Evolutionary conservation across 2,888 invertebrate genomes (phyloP), one percentile per base, ranked within the genome.

Genomic region (Ophion ellenae): DNA sequence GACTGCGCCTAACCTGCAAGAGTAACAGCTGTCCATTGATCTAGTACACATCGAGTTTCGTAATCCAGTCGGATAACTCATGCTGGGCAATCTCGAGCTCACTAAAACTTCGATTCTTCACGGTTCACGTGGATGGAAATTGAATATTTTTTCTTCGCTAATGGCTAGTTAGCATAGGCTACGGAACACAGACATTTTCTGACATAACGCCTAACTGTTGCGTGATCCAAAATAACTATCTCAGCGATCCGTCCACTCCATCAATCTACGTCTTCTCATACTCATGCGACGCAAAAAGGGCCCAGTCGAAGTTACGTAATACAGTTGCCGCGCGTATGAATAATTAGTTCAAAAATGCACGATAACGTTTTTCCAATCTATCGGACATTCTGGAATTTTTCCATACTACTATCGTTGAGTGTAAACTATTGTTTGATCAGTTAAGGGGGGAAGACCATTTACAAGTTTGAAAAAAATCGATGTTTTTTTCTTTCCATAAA

Each of bases 51-150:
- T 67, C 32, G 53, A 76, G 40, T 86, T 81, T 81, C 74, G 69
- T 74, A 83, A 86, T 83, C 32, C 28, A 32, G 63, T 77, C 63
- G 59, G 64, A 76, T 75, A 77, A 53, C 70, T 71, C 69, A 53
- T 17, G 73, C 63, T 45, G 77, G 59, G 17, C 83, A 67, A 59
- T 71, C 66, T 66, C 45, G 57, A 76, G 77, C 66, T 71, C 45
- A 53, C 74, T 63, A 20, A 59, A 64, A 75, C 57, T 73, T n/a
- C 11, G 57, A 57, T 70, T 75, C 28, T 59, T 9, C n/a, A 47
- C 32, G 59, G n/a, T 73, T 40, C 40, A 40, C 57, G 32, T 10
- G n/a, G 7, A 70, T 67, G 64, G 32, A 45, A 74, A 75, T 71
- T 28, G 20, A 70, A 75, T 47, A 17, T 47, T 47, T 63, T 63